Conservation (phyloP, 2,113 vertebrate species). For the Falco punctatus region DNA sequence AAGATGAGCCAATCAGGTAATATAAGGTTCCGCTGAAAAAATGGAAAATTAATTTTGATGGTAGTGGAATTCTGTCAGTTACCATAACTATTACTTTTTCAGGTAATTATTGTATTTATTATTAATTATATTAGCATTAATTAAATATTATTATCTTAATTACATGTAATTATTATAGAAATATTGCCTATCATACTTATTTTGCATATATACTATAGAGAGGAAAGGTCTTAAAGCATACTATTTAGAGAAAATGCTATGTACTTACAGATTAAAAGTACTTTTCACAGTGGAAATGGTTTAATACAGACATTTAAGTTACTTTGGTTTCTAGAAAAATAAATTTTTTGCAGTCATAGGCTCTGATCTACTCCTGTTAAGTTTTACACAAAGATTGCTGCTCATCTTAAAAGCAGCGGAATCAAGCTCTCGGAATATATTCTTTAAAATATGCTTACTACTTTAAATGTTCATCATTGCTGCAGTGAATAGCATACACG, state of each 20-base stretch:
- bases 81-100: not conserved
- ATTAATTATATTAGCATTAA: not conserved
- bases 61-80: not conserved
- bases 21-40: not conserved
- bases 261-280: not conserved
- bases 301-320: not conserved
- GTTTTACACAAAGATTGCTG: not conserved
- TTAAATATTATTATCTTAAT: not conserved
- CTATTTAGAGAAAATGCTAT: not conserved
- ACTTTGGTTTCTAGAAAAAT: not conserved
- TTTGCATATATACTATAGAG: not conserved
- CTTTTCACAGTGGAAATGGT: not conserved
- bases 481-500: not conserved
- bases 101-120: not conserved
- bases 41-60: not conserved
- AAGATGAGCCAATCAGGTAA: not conserved
- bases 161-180: not conserved
- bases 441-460: not conserved
- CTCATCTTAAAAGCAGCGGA: not conserved
- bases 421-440: not conserved
- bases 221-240: not conserved
- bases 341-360: not conserved
- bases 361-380: not conserved
- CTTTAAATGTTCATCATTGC: not conserved
- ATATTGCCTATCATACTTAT: not conserved